Base-by-base conservation (phyloP, 2,113 vertebrate genomes). In the Saiga tatarica region DNA sequence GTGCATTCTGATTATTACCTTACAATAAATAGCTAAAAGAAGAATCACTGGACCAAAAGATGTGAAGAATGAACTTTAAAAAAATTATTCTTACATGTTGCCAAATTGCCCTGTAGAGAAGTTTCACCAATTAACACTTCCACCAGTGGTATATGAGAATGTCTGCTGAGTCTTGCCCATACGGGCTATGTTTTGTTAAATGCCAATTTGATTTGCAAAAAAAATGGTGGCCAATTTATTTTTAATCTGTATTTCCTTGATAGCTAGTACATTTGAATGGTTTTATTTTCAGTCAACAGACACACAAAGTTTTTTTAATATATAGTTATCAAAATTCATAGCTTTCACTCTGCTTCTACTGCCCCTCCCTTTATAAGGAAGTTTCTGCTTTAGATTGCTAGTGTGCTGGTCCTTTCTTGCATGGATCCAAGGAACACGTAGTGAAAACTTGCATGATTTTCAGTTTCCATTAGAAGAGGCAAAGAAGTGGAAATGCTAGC, bases 121-220 rank as follows among this genome's bases (percentile, higher is more conserved):
- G 85, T 94, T 97, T 96, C 88, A 82, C 89, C 91, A 98, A 96
- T 98, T 97, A 97, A 97, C 98, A 98, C 95, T 94, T 97, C 88
- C 50, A 89, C 94, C 91, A 97, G 97, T 86, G 74, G 53, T 95
- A 86, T 76, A 83, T 82, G 89, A 93, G 74, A 89, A 95, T 94
- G 96, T 97, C 88, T 98, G 96, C 84, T 85, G 67, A 91, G 91
- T 93, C 93, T 92, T 95, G 87, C 50, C 96, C 95, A 93, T 93
- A 95, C 67, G 55, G 89, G 52, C 79, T 94, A 71, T 97, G 79
- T 86, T 95, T 86, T 97, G 94, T 71, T n/a, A 96, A 96, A 97
- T 95, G 91, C 82, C 93, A 97, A 52, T 94, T 91, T 96, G 94
- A 95, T 98, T 94, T 94, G n/a, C 9, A 81, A 84, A 94, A 90